Evolutionary conservation across 2,888 invertebrate genomes (phyloP), one percentile per base, ranked within the genome.

Genomic region (Empis stercorea): DNA sequence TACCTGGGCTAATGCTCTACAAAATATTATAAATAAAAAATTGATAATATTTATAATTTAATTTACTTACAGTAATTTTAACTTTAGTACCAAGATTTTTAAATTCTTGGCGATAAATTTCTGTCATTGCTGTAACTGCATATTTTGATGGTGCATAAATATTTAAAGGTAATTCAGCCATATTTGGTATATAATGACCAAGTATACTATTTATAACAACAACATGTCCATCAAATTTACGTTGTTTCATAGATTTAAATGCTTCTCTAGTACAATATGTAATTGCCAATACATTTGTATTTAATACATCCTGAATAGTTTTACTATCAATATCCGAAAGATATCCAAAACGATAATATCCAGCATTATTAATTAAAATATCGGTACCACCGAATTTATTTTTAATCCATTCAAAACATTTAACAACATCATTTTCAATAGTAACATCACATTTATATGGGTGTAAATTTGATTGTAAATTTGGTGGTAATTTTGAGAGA

Each of bases 351-450:
- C 49, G 52, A 15, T 57, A 10, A 1, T 73, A 57, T 2, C 74
- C 79, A 3, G 79, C 79, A 56, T 76, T 78, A 57, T 80, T 80
- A 3, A 80, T 60, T 46, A 78, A 65, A 5, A 80, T 68, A 56
- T 78, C 73, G 6, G 75, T 65, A 6, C 73, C 73, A 0, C 77
- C 78, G 2, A 74, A 53, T 3, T 67, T 60, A 10, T 63, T 54
- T 37, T 73, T 67, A 14, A 74, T 70, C 66, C 68, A 71, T n/a
- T 63, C 57, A 57, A 80, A 79, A 30, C 74, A 72, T 4, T 64
- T 59, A 37, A 71, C 47, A 27, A 81, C 74, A 4, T 77, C 73
- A 1, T 72, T 66, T 51, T 78, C 76, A 16, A 71, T 66, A 1
- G 63, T 64, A 1, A 80, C 55, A 53, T 80, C 79, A 56, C 68